Evolutionary conservation across 2,888 invertebrate species (phyloP).

Genomic region (Rhagophthalmus giganteus): DNA sequence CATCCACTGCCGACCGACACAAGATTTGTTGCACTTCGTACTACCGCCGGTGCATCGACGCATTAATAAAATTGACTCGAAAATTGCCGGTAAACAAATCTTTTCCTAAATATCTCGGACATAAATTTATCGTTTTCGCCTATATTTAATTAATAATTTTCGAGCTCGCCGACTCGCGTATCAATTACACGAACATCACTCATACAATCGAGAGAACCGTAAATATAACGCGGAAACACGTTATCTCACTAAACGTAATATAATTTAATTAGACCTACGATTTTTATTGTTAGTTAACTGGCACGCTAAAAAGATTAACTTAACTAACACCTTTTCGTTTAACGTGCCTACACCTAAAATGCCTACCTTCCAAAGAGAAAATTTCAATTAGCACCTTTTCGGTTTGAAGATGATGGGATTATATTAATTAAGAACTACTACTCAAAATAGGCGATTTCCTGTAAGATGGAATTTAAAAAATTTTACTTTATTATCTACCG

Average conservation of each 20-base stretch:
- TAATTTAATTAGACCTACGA: conserved; percentile 23
- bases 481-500: too few relatives aligned
- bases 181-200: conserved; percentile 6
- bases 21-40: conserved; percentile 17
- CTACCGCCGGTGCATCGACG: conserved; percentile 7
- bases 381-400: conserved; percentile 22
- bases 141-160: conserved; percentile 6
- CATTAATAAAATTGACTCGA: conserved; percentile 14
- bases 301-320: conserved; percentile 19
- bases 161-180: conserved; percentile 1
- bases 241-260: background rate
- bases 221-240: conserved; percentile 1
- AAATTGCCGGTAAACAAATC: conserved; percentile 14
- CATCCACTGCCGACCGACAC: conserved; percentile 19
- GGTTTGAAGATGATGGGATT: conserved; percentile 12
- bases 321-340: conserved; percentile 12
- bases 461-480: conserved; percentile 2
- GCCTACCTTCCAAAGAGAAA: conserved; percentile 14
- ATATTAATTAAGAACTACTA: conserved; percentile 16
- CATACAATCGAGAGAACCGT: background rate
- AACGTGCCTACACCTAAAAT: conserved; percentile 9
- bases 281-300: conserved; percentile 9
- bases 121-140: conserved; percentile 1
- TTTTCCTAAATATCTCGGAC: conserved; percentile 2
- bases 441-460: too few relatives aligned